Conservation (phyloP, 2,888 invertebrate genomes). For the Machimus atricapillus region DNA sequence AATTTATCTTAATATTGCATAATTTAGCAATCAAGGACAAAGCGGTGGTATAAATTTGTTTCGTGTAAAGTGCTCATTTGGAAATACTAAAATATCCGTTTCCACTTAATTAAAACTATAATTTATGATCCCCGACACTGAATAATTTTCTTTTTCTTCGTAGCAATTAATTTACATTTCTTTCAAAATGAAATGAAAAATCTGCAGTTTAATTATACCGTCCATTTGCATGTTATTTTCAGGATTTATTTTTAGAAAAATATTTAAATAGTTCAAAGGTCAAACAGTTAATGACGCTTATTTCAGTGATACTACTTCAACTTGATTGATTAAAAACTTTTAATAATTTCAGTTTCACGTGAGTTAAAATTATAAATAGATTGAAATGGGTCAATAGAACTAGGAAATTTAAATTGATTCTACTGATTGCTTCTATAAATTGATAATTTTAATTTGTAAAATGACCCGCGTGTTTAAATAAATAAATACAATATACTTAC, state of each 20-base stretch:
- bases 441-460: not conserved
- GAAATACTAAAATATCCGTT: no score
- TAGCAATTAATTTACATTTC: not conserved
- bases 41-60: no score
- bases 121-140: not conserved
- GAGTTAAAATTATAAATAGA: not conserved
- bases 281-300: not conserved
- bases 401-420: not conserved
- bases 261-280: not conserved
- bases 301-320: not conserved
- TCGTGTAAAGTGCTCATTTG: no score
- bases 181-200: not conserved
- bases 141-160: not conserved
- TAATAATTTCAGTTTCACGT: not conserved
- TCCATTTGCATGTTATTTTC: not conserved
- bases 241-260: not conserved
- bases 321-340: not conserved
- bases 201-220: not conserved
- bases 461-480: not conserved
- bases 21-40: no score
- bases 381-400: not conserved
- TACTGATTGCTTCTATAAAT: not conserved
- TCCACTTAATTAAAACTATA: not conserved
- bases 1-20: no score
- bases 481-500: not conserved